Conservation (phyloP, 1,140 invertebrate species). For the Asobara japonica region DNA sequence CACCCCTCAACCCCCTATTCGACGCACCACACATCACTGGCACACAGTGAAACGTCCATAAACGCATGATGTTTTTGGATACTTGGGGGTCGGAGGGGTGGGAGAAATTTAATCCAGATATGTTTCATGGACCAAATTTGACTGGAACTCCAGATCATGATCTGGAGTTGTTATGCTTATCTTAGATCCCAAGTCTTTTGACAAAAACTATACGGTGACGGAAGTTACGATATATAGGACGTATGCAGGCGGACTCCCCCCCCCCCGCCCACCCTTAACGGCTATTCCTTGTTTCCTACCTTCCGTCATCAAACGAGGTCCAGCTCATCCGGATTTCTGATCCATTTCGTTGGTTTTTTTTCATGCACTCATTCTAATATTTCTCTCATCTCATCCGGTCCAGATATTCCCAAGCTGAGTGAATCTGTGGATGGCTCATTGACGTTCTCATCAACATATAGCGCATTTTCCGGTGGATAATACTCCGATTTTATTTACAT, state of each 20-base stretch:
- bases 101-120: too few relatives aligned
- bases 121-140: too few relatives aligned
- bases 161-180: too few relatives aligned
- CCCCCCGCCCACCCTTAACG: neutral
- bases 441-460: neutral
- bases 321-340: neutral
- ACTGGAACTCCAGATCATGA: too few relatives aligned
- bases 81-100: too few relatives aligned
- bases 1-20: too few relatives aligned
- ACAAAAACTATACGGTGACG: too few relatives aligned
- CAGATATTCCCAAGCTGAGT: neutral
- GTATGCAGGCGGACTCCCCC: too few relatives aligned
- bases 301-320: neutral
- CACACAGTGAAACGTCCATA: too few relatives aligned
- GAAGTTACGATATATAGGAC: too few relatives aligned
- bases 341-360: neutral
- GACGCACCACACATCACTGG: too few relatives aligned
- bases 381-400: neutral
- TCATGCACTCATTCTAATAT: neutral
- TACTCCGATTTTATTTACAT: neutral
- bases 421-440: slow-evolving; percentile 7
- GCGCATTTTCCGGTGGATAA: neutral
- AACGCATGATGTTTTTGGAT: too few relatives aligned
- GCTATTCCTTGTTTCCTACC: neutral
- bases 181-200: slow-evolving; percentile 12